Base-by-base conservation (phyloP, 2,888 invertebrate species). In the Troides oblongomaculatus region DNA sequence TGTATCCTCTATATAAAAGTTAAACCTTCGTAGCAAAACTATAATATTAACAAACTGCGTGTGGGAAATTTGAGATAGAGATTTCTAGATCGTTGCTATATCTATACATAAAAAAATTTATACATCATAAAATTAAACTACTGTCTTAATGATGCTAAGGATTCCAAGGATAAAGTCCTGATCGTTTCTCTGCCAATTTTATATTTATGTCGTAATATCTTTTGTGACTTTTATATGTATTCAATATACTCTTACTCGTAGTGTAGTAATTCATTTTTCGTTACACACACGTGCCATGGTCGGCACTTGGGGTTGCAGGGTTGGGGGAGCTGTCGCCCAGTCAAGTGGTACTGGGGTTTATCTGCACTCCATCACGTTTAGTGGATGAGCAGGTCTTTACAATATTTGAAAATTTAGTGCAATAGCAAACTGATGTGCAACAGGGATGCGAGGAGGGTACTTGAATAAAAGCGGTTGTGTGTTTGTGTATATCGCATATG, bases 351-450 rank as follows among this genome's bases (percentile, higher is more conserved):
- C 78, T 82, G 73, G 46, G 72, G 70, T 75, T 46, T 85, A 86
- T 86, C 87, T 77, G 72, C 81, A 76, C 86, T 87, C 73, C 68
- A 83, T 78, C 87, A 87, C 87, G 87, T 83, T 77, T 81, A 65
- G 66, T 68, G 71, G 61, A 66, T 67, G 66, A 64, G 71, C 66
- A 69, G 69, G 68, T 68, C 66, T 62, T 67, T 71, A 63, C 59
- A 61, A 67, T 60, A 66, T 66, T 64, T 62, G 58, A 64, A 66
- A 70, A 72, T 62, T 59, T 61, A 57, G 59, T 61, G 43, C 25
- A 67, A 63, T 39, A 58, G 60, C 61, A 46, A 63, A 62, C 50
- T 62, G 65, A 39, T 46, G 18, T 66, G 43, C 56, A 61, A 64
- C 64, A 71, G 64, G 70, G 64, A 71, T 68, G 70, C 18, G 25